Base-by-base conservation (phyloP, 2,888 invertebrate species). In the Sesia apiformis region DNA sequence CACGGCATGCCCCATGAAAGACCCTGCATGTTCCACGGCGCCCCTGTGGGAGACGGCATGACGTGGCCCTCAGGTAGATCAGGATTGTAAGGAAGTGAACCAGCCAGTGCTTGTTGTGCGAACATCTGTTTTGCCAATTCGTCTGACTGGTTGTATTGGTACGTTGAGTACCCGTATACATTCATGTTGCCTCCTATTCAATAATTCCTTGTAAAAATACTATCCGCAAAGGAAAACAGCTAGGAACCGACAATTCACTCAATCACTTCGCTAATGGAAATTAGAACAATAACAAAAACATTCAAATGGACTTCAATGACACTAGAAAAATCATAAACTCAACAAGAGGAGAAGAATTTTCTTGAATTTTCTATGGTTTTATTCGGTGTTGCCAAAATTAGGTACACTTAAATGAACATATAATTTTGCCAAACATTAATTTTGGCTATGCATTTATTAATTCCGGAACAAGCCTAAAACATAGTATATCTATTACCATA, bases 11-110 rank as follows among this genome's bases (percentile, higher is more conserved):
- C 87, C 92, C 92, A 92, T 0, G 91, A 75, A 61, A 92, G 70
- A 5, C 84, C 81, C 56, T 91, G 87, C 4, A 90, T 76, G 61
- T 89, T 91, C 91, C 91, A 91, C 0, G 90, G 89, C 2, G 73
- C 58, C n/a, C 81, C 82, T 4, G 86, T 74, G 5, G 90, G 89
- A 8, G 67, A 76, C 4, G 88, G 88, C 83, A 90, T 84, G 6
- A 62, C 64, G 58, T 84, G 85, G 0, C 78, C 67, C 52, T 74
- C 80, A 39, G 72, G 64, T 39, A 72, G 61, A 5, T 58, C 68
- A 39, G 72, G 72, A 56, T 70, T 68, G 57, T 65, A 77, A 0
- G 77, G 71, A 39, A 69, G 57, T 3, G 75, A 62, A n/a, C 76
- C 67, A n/a, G 76, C 65, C 39, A 84, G 59, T 5, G 77, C 76